These are phyloP conservation scores for Fulmarus glacialis DNA, from an alignment of 2,113 vertebrate species.

Conservation along the genomic window DNA sequence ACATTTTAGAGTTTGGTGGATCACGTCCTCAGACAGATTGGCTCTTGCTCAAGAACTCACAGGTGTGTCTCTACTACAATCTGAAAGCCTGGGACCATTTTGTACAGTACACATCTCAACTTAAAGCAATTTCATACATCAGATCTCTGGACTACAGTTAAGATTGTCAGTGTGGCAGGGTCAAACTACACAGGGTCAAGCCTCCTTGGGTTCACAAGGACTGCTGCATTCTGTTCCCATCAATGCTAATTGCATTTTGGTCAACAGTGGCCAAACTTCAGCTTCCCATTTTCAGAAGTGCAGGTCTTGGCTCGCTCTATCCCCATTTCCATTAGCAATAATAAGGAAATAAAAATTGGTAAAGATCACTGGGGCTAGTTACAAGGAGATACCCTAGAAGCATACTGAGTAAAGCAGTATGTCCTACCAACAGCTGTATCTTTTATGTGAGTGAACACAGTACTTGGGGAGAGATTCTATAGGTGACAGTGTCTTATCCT, in stretches of 20 bases:
- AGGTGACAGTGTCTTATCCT: not conserved
- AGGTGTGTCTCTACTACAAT: not conserved
- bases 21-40: not conserved
- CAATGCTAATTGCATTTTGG: not conserved
- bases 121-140: not conserved
- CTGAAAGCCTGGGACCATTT: not conserved
- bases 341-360: not conserved
- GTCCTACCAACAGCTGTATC: not conserved
- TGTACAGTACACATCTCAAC: not conserved
- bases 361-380: not conserved
- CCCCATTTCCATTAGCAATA: not conserved
- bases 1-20: not conserved
- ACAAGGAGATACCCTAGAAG: not conserved
- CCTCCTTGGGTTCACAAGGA: not conserved
- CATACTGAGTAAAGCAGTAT: not conserved
- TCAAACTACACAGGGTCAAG: not conserved
- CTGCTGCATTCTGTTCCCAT: not conserved
- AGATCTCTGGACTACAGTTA: not conserved
- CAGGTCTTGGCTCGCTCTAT: not conserved
- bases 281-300: not conserved
- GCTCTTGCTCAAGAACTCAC: not conserved
- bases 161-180: not conserved
- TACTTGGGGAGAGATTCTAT: not conserved
- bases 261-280: not conserved
- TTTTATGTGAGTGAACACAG: not conserved